Evolutionary conservation across 2,113 vertebrate genomes (phyloP).

Genomic region (Pterocles burchelli): DNA sequence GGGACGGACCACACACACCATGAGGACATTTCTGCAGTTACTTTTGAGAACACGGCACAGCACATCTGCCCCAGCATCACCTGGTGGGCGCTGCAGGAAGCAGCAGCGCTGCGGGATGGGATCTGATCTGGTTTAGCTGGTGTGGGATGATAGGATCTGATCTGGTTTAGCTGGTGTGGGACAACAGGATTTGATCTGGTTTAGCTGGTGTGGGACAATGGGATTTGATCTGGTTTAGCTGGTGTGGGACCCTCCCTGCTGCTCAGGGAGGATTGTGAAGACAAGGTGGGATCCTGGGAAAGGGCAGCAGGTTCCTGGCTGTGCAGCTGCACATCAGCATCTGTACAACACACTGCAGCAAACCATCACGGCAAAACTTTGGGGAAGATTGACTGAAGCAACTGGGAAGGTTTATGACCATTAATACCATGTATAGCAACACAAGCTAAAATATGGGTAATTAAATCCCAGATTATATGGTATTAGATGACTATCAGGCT

Average conservation of each 20-base stretch:
- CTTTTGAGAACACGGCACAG: neutral
- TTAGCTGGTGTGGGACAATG: neutral
- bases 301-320: neutral
- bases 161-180: neutral
- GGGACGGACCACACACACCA: neutral
- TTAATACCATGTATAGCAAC: neutral
- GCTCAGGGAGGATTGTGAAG: neutral
- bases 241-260: neutral
- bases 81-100: accelerated
- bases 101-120: neutral
- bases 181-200: neutral
- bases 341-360: neutral
- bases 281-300: neutral
- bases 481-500: neutral
- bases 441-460: neutral
- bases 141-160: neutral
- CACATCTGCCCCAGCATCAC: neutral
- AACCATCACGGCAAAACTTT: accelerated
- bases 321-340: neutral
- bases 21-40: neutral
- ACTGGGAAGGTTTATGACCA: neutral
- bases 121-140: neutral
- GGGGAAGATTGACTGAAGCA: neutral
- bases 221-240: neutral
- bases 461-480: neutral